A percentile compares a stretch with the other conserved stretches of the same genome.
phyloP scores from a whole-genome alignment of 2,797 vertebrate genomes.

The Cossypha niveicapilla region DNA sequence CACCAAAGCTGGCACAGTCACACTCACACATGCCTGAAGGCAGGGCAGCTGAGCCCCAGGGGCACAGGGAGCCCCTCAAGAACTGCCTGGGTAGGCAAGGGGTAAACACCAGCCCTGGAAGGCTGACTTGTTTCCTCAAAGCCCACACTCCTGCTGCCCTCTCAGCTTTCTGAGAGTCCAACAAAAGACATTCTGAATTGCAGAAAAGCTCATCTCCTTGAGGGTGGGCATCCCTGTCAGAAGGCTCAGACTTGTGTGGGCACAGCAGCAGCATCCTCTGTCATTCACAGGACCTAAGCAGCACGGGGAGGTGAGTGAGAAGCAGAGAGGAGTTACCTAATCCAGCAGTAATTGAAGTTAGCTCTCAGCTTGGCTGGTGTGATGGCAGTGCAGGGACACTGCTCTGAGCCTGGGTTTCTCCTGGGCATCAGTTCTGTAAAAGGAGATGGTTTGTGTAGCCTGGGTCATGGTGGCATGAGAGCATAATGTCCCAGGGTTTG shows the following conservation, averaged over 20 bases:
- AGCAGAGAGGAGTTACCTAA: neutral
- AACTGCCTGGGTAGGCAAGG: neutral
- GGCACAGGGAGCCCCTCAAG: neutral
- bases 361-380: neutral
- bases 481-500: neutral
- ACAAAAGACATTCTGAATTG: neutral
- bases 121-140: neutral
- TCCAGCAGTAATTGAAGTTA: neutral
- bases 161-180: neutral
- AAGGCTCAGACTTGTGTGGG: neutral
- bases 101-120: neutral
- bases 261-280: neutral
- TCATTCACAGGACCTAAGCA: neutral
- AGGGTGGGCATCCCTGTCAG: neutral
- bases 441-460: neutral
- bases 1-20: neutral
- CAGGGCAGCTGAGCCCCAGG: neutral
- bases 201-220: neutral
- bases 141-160: neutral
- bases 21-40: fast-evolving
- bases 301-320: neutral
- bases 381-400: neutral
- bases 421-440: neutral
- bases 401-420: neutral
- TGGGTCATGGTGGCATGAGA: neutral